Base-by-base conservation (phyloP, 2,113 vertebrate species). In the Erinaceus europaeus region DNA sequence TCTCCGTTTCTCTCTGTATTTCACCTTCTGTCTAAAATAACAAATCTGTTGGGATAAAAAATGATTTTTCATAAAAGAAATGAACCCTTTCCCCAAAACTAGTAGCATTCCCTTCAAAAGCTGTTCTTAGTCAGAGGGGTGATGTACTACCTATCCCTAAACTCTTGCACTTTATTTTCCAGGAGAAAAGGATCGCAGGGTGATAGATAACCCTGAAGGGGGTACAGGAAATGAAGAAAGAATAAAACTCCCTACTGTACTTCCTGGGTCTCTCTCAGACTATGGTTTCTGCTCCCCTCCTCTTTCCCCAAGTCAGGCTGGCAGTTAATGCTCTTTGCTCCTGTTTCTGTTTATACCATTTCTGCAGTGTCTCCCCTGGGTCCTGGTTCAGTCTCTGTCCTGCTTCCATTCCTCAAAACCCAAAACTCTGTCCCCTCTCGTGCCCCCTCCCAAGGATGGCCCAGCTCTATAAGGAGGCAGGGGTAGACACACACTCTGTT, bases 201-300 rank as follows among this genome's bases (percentile, higher is more conserved):
- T 23, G n/a, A 13, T n/a, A 2, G n/a, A 25, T 1, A 2, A 20
- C 50, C 62, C 42, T 14, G 4, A 6, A n/a, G 9, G 4, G 17
- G 36, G 48, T 40, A 11, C 71, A 40, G 55, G 53, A 52, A 15
- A 2, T 17, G 62, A 32, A 55, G 52, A 53, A 27, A 68, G 18
- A 13, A 34, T 0, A 25, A 57, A 55, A 44, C 18, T 59, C 71
- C 18, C 44, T 21, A 2, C 75, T 55, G 57, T 15, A 25, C 73
- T 23, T 27, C 20, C 23, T 42, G 85, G 21, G 8, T n/a, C 57
- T 42, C 57, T 36, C 36, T 34, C 5, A 0, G 1, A 4, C 9
- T 61, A 20, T 2, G 0, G 14, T 42, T 65, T n/a, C 40, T 36
- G 36, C 29, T 44, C 36, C 21, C 14, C 53, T 38, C 21, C 9